These are phyloP conservation scores for Altica lythri DNA, from an alignment of 2,888 invertebrate species.

Conservation along the genomic window DNA sequence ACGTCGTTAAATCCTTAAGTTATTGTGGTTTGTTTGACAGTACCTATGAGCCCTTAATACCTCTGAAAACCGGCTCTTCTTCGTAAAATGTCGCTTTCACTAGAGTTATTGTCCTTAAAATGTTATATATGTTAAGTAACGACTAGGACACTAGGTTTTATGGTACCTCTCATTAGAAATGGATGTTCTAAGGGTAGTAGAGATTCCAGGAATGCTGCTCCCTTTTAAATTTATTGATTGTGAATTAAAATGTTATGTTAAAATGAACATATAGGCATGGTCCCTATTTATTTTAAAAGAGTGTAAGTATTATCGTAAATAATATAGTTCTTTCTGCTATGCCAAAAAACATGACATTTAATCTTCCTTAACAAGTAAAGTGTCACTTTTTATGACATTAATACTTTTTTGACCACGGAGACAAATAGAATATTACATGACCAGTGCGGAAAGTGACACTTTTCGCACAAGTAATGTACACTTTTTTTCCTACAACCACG, in stretches of 20 bases:
- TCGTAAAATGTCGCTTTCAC: constrained; percentile 37
- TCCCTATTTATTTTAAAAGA: no score
- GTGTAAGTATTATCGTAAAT: no score
- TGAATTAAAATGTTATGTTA: constrained; percentile 7
- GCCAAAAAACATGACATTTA: no score
- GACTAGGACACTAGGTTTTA: constrained; percentile 26
- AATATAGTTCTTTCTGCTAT: no score
- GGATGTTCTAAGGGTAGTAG: constrained; percentile 19
- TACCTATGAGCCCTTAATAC: constrained; percentile 49
- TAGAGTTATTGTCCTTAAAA: constrained; percentile 48
- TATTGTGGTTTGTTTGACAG: constrained; percentile 55
- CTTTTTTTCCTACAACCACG: no score
- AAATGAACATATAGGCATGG: no score
- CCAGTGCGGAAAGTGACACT: no score
- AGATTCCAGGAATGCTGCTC: constrained; percentile 21
- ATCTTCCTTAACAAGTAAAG: no score
- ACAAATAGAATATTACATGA: no score
- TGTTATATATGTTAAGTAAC: constrained; percentile 43
- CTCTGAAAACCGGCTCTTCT: constrained; percentile 46
- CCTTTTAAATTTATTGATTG: constrained; percentile 22
- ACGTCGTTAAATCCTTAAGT: constrained; percentile 51
- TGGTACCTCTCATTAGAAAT: constrained; percentile 24
- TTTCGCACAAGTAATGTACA: no score
- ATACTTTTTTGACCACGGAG: no score
- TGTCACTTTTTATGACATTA: no score